These are phyloP conservation scores for Margarornis squamiger DNA, from an alignment of 2,797 vertebrate genomes.

Conservation along the genomic window DNA sequence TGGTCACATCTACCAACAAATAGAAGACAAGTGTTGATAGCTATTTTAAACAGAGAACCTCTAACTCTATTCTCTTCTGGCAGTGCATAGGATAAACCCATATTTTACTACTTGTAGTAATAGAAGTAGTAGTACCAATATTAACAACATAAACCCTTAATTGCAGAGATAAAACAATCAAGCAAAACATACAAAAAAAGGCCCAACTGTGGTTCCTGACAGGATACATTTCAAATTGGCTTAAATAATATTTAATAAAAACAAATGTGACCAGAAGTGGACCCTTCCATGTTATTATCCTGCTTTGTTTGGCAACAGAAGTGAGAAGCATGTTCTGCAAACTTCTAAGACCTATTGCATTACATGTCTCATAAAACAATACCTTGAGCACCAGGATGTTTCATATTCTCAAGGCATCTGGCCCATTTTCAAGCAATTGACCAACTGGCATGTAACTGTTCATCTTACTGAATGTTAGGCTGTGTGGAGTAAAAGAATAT, in stretches of 20 bases:
- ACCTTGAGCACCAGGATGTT: not conserved
- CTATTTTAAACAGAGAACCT: not conserved
- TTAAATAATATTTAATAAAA: not conserved
- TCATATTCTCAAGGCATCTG: not conserved
- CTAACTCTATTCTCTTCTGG: not conserved
- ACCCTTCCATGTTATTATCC: not conserved
- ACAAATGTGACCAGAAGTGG: not conserved
- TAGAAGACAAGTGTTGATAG: not conserved
- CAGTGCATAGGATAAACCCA: not conserved
- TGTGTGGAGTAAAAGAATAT: not conserved
- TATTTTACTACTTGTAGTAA: not conserved
- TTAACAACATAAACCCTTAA: not conserved
- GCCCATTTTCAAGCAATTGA: not conserved
- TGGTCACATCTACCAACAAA: not conserved
- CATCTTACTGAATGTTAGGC: not conserved
- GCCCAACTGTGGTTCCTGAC: fast-evolving
- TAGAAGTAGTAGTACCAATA: not conserved
- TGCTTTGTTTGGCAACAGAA: not conserved
- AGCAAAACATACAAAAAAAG: not conserved
- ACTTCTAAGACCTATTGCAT: not conserved
- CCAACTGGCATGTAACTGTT: not conserved
- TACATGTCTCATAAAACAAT: not conserved
- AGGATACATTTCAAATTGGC: not conserved
- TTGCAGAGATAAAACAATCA: not conserved
- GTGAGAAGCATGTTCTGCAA: not conserved